Percentiles rank a stretch among this genome's conserved stretches.
phyloP scores from a whole-genome alignment of 2,113 vertebrate genomes.

The Xiphophorus hellerii region DNA sequence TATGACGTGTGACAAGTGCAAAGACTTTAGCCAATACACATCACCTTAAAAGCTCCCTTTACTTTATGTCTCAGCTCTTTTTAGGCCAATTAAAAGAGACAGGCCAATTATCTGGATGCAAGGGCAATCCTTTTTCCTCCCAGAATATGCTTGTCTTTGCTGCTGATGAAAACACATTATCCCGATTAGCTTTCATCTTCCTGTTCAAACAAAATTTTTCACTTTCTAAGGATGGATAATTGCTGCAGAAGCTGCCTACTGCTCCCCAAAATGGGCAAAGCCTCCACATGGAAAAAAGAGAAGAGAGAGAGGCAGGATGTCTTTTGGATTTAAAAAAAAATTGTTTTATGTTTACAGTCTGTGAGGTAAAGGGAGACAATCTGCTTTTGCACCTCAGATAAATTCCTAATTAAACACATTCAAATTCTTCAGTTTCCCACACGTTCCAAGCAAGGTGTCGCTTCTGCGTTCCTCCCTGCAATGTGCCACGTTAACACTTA shows the following conservation, averaged over 20 bases:
- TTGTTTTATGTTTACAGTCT: slow-evolving; percentile 8
- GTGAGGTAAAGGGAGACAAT: slow-evolving; percentile 31
- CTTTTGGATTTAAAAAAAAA: slow-evolving; percentile 12
- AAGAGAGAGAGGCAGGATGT: not conserved
- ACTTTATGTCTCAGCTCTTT: slow-evolving; percentile 28
- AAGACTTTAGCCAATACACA: slow-evolving; percentile 31
- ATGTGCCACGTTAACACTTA: slow-evolving; percentile 62
- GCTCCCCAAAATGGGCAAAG: slow-evolving; percentile 1
- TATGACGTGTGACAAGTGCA: slow-evolving; percentile 7
- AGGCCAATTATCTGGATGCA: slow-evolving; percentile 32
- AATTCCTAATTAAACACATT: slow-evolving; percentile 62
- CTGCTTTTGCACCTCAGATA: slow-evolving; percentile 37
- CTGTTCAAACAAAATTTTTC: slow-evolving; percentile 23
- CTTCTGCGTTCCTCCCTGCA: slow-evolving; percentile 44
- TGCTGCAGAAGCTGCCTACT: slow-evolving; percentile 15
- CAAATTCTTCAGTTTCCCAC: slow-evolving; percentile 53
- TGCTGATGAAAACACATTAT: slow-evolving; percentile 51
- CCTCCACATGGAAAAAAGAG: not conserved
- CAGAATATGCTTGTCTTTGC: slow-evolving; percentile 46
- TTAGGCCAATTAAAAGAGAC: slow-evolving; percentile 38
- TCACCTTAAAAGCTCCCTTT: slow-evolving; percentile 45
- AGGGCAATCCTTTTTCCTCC: slow-evolving; percentile 3
- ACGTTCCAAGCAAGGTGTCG: slow-evolving; percentile 63
- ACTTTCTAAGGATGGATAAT: slow-evolving; percentile 30
- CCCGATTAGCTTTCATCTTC: slow-evolving; percentile 8